Evolutionary conservation across 1,140 invertebrate genomes (phyloP).

Genomic region (Aphelenchoides besseyi): DNA sequence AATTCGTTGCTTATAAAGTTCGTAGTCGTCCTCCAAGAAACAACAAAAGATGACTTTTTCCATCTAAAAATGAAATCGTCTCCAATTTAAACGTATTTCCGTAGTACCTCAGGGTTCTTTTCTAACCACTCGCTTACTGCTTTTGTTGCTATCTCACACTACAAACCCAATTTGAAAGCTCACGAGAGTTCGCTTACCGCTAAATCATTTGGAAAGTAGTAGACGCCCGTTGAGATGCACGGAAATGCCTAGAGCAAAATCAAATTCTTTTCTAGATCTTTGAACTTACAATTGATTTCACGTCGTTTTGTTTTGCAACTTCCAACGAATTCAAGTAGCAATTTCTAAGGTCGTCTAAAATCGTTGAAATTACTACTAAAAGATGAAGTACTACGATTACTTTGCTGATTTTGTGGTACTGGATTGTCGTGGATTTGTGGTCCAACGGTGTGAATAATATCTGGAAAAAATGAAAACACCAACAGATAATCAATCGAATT

Average conservation of each 20-base stretch:
- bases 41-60: not conserved
- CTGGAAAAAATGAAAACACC: not conserved
- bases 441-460: conserved; percentile 26
- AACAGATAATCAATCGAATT: not conserved
- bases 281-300: conserved; percentile 21
- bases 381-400: no score
- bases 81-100: not conserved
- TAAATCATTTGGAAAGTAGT: conserved; percentile 7
- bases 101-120: conserved; percentile 13
- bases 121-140: conserved; percentile 18
- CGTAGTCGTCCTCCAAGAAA: conserved; percentile 7
- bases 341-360: conserved; percentile 3
- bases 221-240: conserved; percentile 21
- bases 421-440: not conserved
- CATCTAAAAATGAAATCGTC: conserved; percentile 1
- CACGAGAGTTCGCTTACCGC: not conserved
- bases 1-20: conserved; percentile 9
- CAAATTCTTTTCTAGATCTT: not conserved
- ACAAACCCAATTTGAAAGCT: not conserved
- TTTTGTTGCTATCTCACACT: conserved; percentile 13
- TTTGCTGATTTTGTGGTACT: conserved; percentile 9
- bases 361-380: no score
- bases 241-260: conserved; percentile 20
- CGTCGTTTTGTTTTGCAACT: conserved; percentile 18
- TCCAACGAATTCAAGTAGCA: conserved; percentile 29